Conservation (phyloP, 2,113 vertebrate species). For the Mola mola region DNA sequence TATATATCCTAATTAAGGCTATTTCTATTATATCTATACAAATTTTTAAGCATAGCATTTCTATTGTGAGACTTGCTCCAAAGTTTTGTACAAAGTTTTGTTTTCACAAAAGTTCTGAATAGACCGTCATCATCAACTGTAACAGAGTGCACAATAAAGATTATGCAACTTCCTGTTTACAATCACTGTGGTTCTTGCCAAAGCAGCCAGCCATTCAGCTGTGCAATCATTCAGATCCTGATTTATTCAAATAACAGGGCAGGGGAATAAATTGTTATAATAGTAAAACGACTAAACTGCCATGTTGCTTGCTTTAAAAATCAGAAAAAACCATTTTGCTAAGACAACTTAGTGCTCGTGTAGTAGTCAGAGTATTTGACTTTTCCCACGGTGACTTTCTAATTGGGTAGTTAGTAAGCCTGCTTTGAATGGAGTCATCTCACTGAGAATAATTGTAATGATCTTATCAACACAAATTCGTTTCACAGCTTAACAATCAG, state of each 20-base stretch:
- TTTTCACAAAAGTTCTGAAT: not conserved
- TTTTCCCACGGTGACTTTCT: not conserved
- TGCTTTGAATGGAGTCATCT: not conserved
- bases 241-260: not conserved
- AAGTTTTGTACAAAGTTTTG: not conserved
- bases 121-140: not conserved
- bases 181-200: constrained; percentile 30
- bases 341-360: not conserved
- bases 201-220: not conserved
- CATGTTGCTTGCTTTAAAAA: not conserved
- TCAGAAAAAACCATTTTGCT: too few species aligned
- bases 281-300: not conserved
- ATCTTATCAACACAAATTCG: too few species aligned
- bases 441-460: too few species aligned
- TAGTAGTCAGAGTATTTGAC: not conserved
- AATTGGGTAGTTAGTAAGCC: not conserved
- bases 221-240: not conserved
- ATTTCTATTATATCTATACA: not conserved
- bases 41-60: too few species aligned
- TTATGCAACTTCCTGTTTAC: constrained; percentile 59
- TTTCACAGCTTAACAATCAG: too few species aligned
- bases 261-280: not conserved
- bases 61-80: not conserved
- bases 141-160: constrained; percentile 11
- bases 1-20: too few species aligned